Evolutionary conservation across 2,113 vertebrate genomes (phyloP), one percentile per base, ranked within the genome.

Genomic region (Tupaia chinensis): DNA sequence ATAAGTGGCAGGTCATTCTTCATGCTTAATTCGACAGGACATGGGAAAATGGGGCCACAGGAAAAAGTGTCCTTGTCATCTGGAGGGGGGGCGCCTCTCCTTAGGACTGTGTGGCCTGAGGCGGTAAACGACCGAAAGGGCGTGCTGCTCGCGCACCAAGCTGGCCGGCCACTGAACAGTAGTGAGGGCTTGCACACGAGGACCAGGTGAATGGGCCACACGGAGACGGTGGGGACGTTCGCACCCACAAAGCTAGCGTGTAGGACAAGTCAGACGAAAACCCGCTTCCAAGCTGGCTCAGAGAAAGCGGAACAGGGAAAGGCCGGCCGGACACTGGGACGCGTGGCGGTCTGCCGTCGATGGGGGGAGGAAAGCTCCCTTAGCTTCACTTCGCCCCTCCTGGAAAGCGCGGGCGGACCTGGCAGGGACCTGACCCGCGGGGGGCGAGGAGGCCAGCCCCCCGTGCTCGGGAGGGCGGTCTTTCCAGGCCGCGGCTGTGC

Each of bases 371-470:
- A 65, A 44, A 86, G 60, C 8, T 61, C 94, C 93, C 78, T 88
- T 58, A 34, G 20, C 44, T 65, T 32, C 87, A 61, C 90, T 93
- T 87, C 82, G 92, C 19, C 19, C 9, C 89, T 95, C 19, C 56
- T 90, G 93, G 95, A 94, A 95, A 94, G 93, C 78, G 82, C 90
- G 88, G 80, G 44, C 86, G 92, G 89, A 77, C 44, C 84, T 44
- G 53, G 70, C 80, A 96, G 72, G 93, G 93, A 93, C 91, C 0
- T 32, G 56, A 83, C 53, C 83, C 9, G 11, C 32, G 91, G 92
- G 16, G 16, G 83, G 74, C 5, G 10, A 61, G 44, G 58, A n/a
- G n/a, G n/a, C n/a, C n/a, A n/a, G n/a, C n/a, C n/a, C n/a, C n/a
- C n/a, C n/a, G 44, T 44, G 44, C 44, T 5, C 44, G 3, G 44